Evolutionary conservation across 2,113 vertebrate genomes (phyloP).

Genomic region (mouse (Mus musculus)): DNA sequence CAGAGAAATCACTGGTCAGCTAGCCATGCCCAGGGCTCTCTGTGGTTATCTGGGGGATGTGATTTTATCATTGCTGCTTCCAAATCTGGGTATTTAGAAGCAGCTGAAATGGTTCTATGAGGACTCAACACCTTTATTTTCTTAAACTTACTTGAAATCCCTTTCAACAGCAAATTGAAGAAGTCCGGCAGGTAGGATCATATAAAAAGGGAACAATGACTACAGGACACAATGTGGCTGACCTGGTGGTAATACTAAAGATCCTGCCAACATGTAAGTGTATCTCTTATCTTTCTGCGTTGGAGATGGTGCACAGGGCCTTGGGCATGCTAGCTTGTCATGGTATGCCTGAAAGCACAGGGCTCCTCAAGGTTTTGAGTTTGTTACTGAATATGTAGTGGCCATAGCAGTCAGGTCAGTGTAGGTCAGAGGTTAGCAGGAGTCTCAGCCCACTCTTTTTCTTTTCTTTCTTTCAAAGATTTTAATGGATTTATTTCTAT

Average conservation of each 20-base stretch:
- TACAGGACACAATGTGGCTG: constrained; percentile 96
- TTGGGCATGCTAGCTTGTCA: constrained; percentile 10
- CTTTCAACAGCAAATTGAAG: constrained; percentile 95
- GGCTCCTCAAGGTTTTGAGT: constrained; percentile 94
- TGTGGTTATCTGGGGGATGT: background rate
- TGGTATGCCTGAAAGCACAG: constrained; percentile 94
- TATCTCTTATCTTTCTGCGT: accelerated
- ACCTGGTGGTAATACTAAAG: constrained; percentile 98
- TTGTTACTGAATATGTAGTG: background rate
- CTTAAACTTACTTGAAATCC: background rate
- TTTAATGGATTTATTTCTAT: background rate
- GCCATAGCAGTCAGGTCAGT: background rate
- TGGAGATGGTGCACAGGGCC: background rate
- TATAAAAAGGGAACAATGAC: constrained; percentile 99
- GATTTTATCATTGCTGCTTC: background rate
- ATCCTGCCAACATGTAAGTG: constrained; percentile 96
- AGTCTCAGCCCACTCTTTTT: background rate
- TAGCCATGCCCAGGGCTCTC: background rate
- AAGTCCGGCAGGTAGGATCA: constrained; percentile 97
- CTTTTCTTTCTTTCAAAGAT: background rate
- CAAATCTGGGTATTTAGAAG: background rate
- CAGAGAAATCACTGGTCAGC: background rate
- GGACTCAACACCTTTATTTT: background rate
- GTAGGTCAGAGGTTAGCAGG: background rate
- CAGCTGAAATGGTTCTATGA: background rate